These are phyloP conservation scores for Heliothis peltigera DNA, from an alignment of 2,888 invertebrate genomes.

Conservation along the genomic window DNA sequence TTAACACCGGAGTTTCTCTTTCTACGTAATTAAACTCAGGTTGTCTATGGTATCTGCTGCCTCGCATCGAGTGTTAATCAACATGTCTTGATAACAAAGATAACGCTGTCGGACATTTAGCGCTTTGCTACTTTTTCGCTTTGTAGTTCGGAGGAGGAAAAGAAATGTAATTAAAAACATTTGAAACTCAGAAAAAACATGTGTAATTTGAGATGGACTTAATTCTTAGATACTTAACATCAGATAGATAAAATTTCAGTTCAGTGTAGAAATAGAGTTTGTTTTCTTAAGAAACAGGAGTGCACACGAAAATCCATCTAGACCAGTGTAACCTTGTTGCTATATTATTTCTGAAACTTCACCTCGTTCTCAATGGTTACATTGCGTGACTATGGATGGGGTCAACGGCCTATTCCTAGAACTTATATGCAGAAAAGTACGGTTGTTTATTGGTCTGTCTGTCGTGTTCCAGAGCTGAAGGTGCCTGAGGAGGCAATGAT, in stretches of 20 bases:
- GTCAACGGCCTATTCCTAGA: conserved; percentile 58
- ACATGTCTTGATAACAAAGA: conserved; percentile 59
- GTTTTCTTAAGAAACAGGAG: conserved; percentile 19
- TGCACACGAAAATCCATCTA: conserved; percentile 42
- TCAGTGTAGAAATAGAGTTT: conserved; percentile 5
- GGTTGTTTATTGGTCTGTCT: conserved; percentile 38
- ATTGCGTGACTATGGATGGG: conserved; percentile 64
- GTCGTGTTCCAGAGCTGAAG: conserved; percentile 79
- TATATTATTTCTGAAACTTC: conserved; percentile 60
- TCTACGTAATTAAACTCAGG: neutral
- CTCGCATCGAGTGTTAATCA: conserved; percentile 47
- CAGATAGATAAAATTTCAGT: neutral
- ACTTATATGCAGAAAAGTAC: conserved; percentile 1
- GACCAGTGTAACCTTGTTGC: conserved; percentile 57
- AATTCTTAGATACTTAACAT: conserved; percentile 19
- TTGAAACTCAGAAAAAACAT: conserved; percentile 3
- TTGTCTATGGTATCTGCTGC: conserved; percentile 20
- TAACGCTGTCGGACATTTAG: conserved; percentile 63
- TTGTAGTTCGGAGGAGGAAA: conserved; percentile 1
- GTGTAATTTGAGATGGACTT: conserved; percentile 37
- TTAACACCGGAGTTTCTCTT: conserved; percentile 16
- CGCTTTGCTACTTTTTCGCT: conserved; percentile 27
- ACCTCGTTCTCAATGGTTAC: conserved; percentile 66
- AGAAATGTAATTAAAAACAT: conserved; percentile 23
- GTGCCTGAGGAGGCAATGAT: conserved; percentile 88